phyloP scores from a whole-genome alignment of 2,888 invertebrate genomes.

The Chymomyza fuscimana region DNA sequence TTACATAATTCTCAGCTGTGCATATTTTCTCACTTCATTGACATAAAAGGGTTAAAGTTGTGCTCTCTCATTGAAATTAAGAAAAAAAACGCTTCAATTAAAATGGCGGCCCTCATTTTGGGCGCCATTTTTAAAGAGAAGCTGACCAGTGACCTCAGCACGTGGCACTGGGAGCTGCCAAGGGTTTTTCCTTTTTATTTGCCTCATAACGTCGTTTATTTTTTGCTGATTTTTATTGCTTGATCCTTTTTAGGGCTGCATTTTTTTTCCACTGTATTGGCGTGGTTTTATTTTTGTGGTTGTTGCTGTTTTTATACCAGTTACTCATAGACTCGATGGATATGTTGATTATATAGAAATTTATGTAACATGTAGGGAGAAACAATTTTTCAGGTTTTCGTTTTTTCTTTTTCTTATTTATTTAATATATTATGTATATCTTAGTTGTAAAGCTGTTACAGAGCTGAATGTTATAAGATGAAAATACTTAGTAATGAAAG shows the following conservation, averaged over 20 bases:
- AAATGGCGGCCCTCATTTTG: not conserved
- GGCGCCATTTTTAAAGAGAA: not conserved
- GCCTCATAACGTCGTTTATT: not conserved
- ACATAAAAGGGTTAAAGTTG: not conserved
- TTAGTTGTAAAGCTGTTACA: too few relatives aligned
- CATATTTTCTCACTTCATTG: slow-evolving; percentile 3
- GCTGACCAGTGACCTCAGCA: too few relatives aligned
- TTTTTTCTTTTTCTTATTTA: too few relatives aligned
- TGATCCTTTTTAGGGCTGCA: not conserved
- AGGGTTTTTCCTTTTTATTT: slow-evolving; percentile 1
- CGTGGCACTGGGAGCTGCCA: too few relatives aligned
- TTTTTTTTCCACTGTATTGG: not conserved
- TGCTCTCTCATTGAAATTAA: not conserved
- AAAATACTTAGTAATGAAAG: too few relatives aligned
- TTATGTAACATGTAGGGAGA: too few relatives aligned
- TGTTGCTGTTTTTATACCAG: not conserved
- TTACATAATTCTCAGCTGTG: slow-evolving; percentile 1
- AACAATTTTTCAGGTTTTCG: too few relatives aligned
- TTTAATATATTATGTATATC: too few relatives aligned
- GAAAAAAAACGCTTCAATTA: not conserved
- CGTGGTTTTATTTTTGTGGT: slow-evolving; percentile 2
- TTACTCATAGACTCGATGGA: not conserved
- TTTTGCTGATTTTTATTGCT: slow-evolving; percentile 3
- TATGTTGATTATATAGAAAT: too few relatives aligned
- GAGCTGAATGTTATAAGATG: too few relatives aligned